These are phyloP conservation scores for Drosophila punjabiensis DNA, from an alignment of 1,140 invertebrate species.

Conservation along the genomic window DNA sequence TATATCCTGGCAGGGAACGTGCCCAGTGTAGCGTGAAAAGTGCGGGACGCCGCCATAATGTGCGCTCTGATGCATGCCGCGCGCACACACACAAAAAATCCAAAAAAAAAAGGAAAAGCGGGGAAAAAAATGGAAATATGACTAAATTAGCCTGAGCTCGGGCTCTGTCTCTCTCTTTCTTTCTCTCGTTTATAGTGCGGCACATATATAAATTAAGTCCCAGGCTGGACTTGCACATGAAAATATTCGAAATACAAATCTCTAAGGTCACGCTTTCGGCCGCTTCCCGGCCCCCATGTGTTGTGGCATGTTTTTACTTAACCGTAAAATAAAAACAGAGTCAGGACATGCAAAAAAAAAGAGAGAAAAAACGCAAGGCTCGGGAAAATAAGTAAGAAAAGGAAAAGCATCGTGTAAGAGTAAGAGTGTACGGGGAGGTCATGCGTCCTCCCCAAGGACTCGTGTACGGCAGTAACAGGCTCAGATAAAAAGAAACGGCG, in stretches of 20 bases:
- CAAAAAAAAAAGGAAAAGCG: constrained; percentile 6
- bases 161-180: constrained; percentile 2
- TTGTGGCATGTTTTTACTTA: constrained; percentile 65
- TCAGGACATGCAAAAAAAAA: constrained; percentile 46
- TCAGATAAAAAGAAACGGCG: constrained; percentile 33
- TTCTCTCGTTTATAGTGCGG: constrained; percentile 43
- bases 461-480: constrained; percentile 53
- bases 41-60: constrained; percentile 60
- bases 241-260: constrained; percentile 55
- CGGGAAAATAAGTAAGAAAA: constrained; percentile 40
- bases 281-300: constrained; percentile 19
- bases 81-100: constrained; percentile 22
- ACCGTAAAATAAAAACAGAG: constrained; percentile 61
- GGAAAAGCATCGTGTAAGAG: constrained; percentile 7
- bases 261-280: constrained; percentile 53
- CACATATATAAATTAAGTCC: constrained; percentile 66
- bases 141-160: constrained; percentile 60
- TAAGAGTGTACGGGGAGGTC: constrained; percentile 27
- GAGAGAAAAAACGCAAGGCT: constrained; percentile 19
- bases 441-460: constrained; percentile 59
- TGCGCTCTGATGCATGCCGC: constrained; percentile 63
- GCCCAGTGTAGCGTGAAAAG: constrained; percentile 61
- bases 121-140: constrained; percentile 64
- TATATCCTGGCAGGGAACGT: constrained; percentile 32
- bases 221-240: constrained; percentile 49